Base-by-base conservation (phyloP, 1,140 invertebrate genomes). In the Tenebrio molitor region DNA sequence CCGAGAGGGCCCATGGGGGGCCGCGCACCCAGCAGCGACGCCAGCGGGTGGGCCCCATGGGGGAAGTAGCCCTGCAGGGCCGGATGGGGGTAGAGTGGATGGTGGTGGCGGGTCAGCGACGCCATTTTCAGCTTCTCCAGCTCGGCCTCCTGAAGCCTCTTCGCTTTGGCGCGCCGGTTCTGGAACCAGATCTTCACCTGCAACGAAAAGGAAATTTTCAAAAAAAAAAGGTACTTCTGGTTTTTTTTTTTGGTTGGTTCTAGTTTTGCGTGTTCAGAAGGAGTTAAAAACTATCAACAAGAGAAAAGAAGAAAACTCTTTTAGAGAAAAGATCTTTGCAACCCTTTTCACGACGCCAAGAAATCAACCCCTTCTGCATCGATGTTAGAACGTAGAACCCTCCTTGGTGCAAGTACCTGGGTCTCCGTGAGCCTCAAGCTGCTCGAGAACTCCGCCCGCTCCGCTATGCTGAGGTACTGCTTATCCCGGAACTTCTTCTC, bases 131-230 rank as follows among this genome's bases (percentile, higher is more conserved):
- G 72, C 83, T 95, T 95, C 83, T 95, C 95, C 75, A 96, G 90
- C 88, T 97, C 96, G 25, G 96, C 95, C 83, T 98, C 96, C 82
- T 97, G 95, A 2, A 98, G 87, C 12, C 96, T 89, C 82, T 98
- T 98, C 75, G 94, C 93, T 84, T 98, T 98, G 53, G 96, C 96
- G 33, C 96, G 87, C 4, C 96, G 89, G 84, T 98, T 98, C 90
- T 98, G 96, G 84, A 98, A 98, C 96, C 96, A 98, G 78, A 97
- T 98, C 89, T 97, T 98, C 72, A 96, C 94, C 91, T 95, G 87
- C 34, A 85, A 87, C 74, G 77, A 84, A 78, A 80, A 58, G 72
- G 73, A 53, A 4, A 14, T 12, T 4, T 33, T 33, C n/a, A n/a
- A n/a, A n/a, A n/a, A n/a, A n/a, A n/a, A n/a, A n/a, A n/a, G n/a